Evolutionary conservation across 2,113 vertebrate species (phyloP), one percentile per base, ranked within the genome.

Genomic region (Odocoileus virginianus): DNA sequence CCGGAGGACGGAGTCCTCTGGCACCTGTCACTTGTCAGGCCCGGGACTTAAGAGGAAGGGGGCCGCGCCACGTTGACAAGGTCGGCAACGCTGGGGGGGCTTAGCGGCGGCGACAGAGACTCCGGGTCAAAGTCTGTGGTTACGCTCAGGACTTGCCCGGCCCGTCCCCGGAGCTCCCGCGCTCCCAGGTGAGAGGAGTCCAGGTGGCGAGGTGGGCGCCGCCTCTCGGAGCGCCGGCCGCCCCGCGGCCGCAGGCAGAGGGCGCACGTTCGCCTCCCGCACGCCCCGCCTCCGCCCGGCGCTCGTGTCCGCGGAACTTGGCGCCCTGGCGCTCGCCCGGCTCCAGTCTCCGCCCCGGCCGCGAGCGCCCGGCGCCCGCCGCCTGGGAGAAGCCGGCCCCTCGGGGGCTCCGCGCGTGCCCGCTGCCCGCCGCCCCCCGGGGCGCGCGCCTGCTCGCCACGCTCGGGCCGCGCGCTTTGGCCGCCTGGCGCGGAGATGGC

Each of bases 191-290:
- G 2, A 3, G 79, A 1, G 2, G 30, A 7, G 2, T 0, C 54
- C 87, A 21, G 93, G 88, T 13, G 30, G 45, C 0, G 5, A 1
- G 21, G 2, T 2, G 55, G 25, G 1, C 13, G 2, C 79, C 2
- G 21, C 61, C 40, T 23, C 2, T 5, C 10, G 15, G 10, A 1
- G 50, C 13, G 11, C 67, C 7, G 0, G 95, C 94, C 43, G 87
- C 87, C 6, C 55, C 9, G 16, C 19, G 1, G 88, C 96, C 1
- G 81, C 98, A 98, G 97, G 91, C 96, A 98, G 98, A 91, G 98
- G 98, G 98, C 98, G 98, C 98, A 36, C 96, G 94, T 91, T 55
- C 0, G 74, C 97, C 87, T 55, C 84, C 9, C 3, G 64, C 16
- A 28, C 7, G 5, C 17, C n/a, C 2, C 2, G 64, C 23, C 54